Evolutionary conservation across 2,797 vertebrate genomes (phyloP).

Genomic region (Pogonophryne albipinna): DNA sequence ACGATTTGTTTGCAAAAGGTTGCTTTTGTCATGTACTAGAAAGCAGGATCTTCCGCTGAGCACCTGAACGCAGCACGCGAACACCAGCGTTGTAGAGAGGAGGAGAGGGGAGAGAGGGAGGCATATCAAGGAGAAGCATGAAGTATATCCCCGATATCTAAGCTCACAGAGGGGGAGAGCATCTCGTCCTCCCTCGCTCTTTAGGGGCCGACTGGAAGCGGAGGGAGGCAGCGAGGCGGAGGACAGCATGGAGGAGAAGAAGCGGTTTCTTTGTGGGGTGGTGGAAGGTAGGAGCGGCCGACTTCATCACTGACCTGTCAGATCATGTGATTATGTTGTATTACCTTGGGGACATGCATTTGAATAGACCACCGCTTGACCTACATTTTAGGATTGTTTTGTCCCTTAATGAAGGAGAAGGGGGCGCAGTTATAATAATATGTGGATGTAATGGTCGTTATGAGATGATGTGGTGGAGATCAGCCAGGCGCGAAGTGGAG

Average conservation of each 20-base stretch:
- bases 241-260: constrained; percentile 79
- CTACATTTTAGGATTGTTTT: constrained; percentile 46
- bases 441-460: constrained; percentile 28
- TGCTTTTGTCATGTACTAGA: neutral
- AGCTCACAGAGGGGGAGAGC: constrained; percentile 48
- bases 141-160: constrained; percentile 49
- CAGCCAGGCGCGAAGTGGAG: constrained; percentile 53
- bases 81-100: constrained; percentile 22
- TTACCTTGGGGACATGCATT: constrained; percentile 7
- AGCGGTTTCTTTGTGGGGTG: constrained; percentile 85
- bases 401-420: constrained; percentile 2
- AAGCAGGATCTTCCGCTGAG: constrained; percentile 14
- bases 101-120: constrained; percentile 49
- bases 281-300: constrained; percentile 84
- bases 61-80: constrained; percentile 65
- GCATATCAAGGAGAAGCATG: constrained; percentile 59
- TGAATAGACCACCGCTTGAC: constrained; percentile 54
- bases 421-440: neutral
- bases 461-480: constrained; percentile 38
- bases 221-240: constrained; percentile 32
- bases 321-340: constrained; percentile 46
- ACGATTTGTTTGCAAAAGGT: neutral
- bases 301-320: constrained; percentile 47
- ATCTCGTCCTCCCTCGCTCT: constrained; percentile 41
- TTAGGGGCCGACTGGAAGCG: constrained; percentile 37